Percentiles rank a stretch among this genome's conserved stretches.
phyloP scores from a whole-genome alignment of 2,113 vertebrate species.

The zebrafish (Danio rerio) region GRCz12tu NC_133196.1:8681001-8681500 shows the following conservation, averaged over 20 bases:
- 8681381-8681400: background rate
- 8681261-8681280: conserved; percentile 96
- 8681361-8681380: background rate
- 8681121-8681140: background rate
- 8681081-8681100: background rate
- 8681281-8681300: conserved; percentile 98
- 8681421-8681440: no score
- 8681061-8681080: no score
- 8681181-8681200: conserved; percentile 96
- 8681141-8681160: no score
- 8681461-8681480: no score
- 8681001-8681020: no score
- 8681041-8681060: no score
- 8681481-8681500: no score
- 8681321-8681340: conserved; percentile 94
- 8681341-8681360: conserved; percentile 92
- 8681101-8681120: background rate
- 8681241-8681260: conserved; percentile 96
- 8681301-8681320: conserved; percentile 96
- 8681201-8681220: conserved; percentile 98
- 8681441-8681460: no score
- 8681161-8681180: conserved; percentile 82
- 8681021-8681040: no score
- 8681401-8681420: no score
- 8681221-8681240: conserved; percentile 97